Evolutionary conservation across 2,888 invertebrate species (phyloP).

Genomic region (Antheraea assamensis): DNA sequence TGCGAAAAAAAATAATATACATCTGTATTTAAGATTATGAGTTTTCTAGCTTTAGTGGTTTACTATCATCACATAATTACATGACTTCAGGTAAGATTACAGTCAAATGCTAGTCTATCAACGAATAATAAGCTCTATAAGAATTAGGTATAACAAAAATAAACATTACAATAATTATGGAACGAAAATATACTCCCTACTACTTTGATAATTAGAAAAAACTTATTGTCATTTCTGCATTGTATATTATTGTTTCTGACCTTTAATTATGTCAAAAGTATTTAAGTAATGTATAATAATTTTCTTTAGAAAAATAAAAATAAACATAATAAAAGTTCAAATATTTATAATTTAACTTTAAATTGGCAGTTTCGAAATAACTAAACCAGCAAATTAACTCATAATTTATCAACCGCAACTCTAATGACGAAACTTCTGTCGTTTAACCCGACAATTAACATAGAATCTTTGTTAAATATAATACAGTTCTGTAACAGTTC

Average conservation of each 20-base stretch:
- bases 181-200: not conserved
- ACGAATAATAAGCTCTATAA: not conserved
- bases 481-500: not conserved
- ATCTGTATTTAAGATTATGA: too few species aligned
- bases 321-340: not conserved
- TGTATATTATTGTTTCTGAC: not conserved
- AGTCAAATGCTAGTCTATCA: not conserved
- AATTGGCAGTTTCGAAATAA: slow-evolving; percentile 31
- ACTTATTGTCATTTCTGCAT: not conserved
- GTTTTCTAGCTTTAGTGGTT: too few species aligned
- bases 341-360: not conserved
- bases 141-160: not conserved
- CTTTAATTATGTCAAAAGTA: not conserved
- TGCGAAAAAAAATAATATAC: too few species aligned
- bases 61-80: too few species aligned
- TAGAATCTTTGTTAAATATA: slow-evolving; percentile 19
- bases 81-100: not conserved
- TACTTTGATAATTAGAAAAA: not conserved
- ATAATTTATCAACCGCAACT: slow-evolving; percentile 38
- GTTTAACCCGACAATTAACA: slow-evolving; percentile 65
- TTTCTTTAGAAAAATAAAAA: not conserved
- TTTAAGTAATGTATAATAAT: not conserved
- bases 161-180: not conserved
- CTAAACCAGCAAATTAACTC: slow-evolving; percentile 51
- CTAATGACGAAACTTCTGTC: slow-evolving; percentile 56